Percentiles rank a stretch among this genome's conserved stretches.
Conservation (phyloP, 2,888 invertebrate genomes). For the Netelia inedita region DNA sequence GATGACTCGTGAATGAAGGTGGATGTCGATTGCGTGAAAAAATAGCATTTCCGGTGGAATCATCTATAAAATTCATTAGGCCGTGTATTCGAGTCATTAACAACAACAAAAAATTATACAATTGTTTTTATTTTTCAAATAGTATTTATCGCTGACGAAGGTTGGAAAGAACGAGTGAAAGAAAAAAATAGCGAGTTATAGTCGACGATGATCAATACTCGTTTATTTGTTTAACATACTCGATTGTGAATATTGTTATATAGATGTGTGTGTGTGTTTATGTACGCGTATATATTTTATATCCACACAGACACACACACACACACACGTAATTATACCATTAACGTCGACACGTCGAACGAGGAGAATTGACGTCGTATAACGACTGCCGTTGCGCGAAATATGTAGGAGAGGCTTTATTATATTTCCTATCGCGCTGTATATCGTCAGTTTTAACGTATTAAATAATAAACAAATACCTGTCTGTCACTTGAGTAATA, state of each 20-base stretch:
- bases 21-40: conserved; percentile 49
- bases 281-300: conserved; percentile 9
- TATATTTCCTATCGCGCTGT: conserved; percentile 36
- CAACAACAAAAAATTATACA: background rate
- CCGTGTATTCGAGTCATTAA: background rate
- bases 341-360: conserved; percentile 67
- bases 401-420: conserved; percentile 37
- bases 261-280: background rate
- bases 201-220: conserved; percentile 48
- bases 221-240: conserved; percentile 65
- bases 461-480: conserved; percentile 58
- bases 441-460: conserved; percentile 50
- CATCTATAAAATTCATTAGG: conserved; percentile 17
- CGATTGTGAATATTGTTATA: conserved; percentile 16
- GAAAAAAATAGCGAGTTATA: conserved; percentile 38
- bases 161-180: conserved; percentile 6
- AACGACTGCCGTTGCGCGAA: conserved; percentile 52
- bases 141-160: conserved; percentile 8
- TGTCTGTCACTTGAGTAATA: conserved; percentile 55
- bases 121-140: background rate
- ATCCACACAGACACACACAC: conserved; percentile 35
- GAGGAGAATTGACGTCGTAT: conserved; percentile 64
- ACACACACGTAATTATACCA: conserved; percentile 59
- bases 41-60: conserved; percentile 43
- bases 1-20: conserved; percentile 48